Evolutionary conservation across 2,888 invertebrate species (phyloP).

Genomic region (Pedicia rivosa): DNA sequence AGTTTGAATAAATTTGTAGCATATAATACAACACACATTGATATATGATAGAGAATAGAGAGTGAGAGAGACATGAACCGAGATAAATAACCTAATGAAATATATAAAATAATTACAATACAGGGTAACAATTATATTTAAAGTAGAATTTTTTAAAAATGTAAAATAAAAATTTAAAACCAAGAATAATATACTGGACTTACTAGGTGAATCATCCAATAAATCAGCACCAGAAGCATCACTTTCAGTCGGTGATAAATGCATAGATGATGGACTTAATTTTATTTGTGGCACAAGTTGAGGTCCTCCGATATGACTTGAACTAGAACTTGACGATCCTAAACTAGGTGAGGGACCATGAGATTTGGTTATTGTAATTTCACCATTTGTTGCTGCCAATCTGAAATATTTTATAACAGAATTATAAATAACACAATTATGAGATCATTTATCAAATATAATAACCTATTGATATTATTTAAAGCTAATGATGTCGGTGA

Average conservation of each 20-base stretch:
- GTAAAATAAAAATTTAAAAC: too few species aligned
- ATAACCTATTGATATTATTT: constrained; percentile 40
- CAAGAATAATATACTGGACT: too few species aligned
- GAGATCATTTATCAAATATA: constrained; percentile 11
- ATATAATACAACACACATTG: too few species aligned
- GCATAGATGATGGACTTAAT: constrained; percentile 44
- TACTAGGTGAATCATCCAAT: constrained; percentile 72
- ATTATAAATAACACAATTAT: too few species aligned
- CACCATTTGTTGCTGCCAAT: constrained; percentile 61
- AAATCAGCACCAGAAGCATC: constrained; percentile 46
- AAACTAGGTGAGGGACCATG: constrained; percentile 35
- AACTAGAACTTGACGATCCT: constrained; percentile 19
- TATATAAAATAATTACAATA: too few species aligned
- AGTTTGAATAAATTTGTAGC: too few species aligned
- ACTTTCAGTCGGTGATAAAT: constrained; percentile 43
- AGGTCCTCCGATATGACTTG: constrained; percentile 14
- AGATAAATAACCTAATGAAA: too few species aligned
- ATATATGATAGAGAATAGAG: too few species aligned
- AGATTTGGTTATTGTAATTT: constrained; percentile 68
- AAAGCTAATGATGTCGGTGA: constrained; percentile 17
- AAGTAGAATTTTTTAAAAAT: too few species aligned
- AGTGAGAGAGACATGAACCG: too few species aligned
- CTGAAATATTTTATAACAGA: too few species aligned
- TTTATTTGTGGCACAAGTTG: constrained; percentile 33
- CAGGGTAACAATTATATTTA: too few species aligned